phyloP scores from a whole-genome alignment of 2,113 vertebrate species.

The Amphilophus citrinellus region DNA sequence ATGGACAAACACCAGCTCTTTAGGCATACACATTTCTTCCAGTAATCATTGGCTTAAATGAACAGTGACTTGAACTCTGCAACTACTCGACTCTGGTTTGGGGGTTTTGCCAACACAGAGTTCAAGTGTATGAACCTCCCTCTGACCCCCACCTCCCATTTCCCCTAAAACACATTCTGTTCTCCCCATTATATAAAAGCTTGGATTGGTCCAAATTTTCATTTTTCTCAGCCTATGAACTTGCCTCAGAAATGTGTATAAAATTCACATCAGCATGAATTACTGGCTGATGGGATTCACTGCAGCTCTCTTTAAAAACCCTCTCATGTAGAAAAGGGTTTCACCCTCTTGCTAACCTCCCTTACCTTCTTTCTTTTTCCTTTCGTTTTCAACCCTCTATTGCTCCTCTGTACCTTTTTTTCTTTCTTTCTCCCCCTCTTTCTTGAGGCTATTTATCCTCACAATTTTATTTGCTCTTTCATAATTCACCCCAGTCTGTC shows the following conservation, averaged over 20 bases:
- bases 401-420: not conserved
- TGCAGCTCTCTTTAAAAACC: constrained; percentile 21
- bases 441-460: constrained; percentile 16
- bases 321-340: constrained; percentile 19
- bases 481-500: constrained; percentile 62
- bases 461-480: constrained; percentile 52
- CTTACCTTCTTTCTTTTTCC: not conserved
- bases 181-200: constrained; percentile 39
- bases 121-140: constrained; percentile 39
- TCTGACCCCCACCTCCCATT: constrained; percentile 38
- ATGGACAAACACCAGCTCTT: constrained; percentile 3
- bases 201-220: constrained; percentile 21
- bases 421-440: not conserved
- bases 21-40: not conserved
- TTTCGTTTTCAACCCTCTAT: not conserved
- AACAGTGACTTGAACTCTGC: not conserved
- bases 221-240: constrained; percentile 54
- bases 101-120: constrained; percentile 11
- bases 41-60: not conserved
- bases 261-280: constrained; percentile 56
- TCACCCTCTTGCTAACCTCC: constrained; percentile 27
- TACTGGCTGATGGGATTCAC: constrained; percentile 39
- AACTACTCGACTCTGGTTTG: constrained; percentile 6
- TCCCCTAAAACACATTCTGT: constrained; percentile 33
- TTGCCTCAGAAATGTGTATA: constrained; percentile 58